Conservation (phyloP, 1,140 invertebrate species). For the Spodoptera litura region DNA sequence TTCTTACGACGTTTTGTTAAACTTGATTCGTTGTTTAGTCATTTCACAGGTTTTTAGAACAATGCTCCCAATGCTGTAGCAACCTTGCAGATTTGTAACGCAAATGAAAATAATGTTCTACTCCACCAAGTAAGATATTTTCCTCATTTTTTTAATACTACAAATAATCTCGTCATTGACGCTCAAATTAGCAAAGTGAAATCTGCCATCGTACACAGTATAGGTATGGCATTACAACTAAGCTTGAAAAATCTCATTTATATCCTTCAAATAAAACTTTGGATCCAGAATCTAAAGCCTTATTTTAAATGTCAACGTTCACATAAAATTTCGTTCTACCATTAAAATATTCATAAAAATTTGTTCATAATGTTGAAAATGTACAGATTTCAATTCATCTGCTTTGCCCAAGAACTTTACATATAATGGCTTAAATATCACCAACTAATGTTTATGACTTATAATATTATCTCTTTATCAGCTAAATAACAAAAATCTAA, state of each 20-base stretch:
- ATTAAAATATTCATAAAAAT: too few species aligned
- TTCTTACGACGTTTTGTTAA: slow-evolving; percentile 38
- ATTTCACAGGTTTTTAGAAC: slow-evolving; percentile 40
- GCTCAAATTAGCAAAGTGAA: too few species aligned
- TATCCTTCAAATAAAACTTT: too few species aligned
- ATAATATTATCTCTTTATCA: background rate
- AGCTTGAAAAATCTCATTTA: too few species aligned
- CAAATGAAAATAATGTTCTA: background rate
- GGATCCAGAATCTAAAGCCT: too few species aligned
- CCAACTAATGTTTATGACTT: background rate
- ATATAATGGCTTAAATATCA: background rate
- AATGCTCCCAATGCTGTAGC: slow-evolving; percentile 33
- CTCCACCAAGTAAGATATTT: too few species aligned
- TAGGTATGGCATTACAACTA: too few species aligned
- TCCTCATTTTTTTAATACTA: background rate
- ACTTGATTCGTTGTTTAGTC: slow-evolving; percentile 9
- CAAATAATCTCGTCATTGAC: background rate
- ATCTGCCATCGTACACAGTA: too few species aligned
- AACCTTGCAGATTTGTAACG: slow-evolving; percentile 29
- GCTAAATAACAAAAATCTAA: slow-evolving; percentile 7
- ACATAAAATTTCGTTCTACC: too few species aligned
- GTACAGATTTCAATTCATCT: too few species aligned
- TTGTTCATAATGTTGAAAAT: too few species aligned
- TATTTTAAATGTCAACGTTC: too few species aligned
- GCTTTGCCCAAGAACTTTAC: background rate